These are phyloP conservation scores for Augiades crinisus DNA, from an alignment of 2,888 invertebrate genomes.

Conservation along the genomic window DNA sequence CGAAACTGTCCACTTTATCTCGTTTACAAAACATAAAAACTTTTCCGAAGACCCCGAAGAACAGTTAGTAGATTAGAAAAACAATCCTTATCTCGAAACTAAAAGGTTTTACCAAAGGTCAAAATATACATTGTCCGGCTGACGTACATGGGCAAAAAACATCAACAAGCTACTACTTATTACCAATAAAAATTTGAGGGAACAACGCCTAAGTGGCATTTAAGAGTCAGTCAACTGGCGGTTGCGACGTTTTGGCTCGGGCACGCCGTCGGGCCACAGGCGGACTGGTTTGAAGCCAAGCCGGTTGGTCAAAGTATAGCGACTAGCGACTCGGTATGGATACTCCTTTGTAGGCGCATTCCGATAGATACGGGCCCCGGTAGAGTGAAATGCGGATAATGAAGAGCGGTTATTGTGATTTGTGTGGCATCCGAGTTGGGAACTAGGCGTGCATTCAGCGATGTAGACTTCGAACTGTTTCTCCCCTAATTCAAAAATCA, in stretches of 20 bases:
- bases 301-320: constrained; percentile 75
- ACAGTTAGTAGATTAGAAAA: constrained; percentile 10
- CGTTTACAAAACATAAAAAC: constrained; percentile 13
- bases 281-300: constrained; percentile 57
- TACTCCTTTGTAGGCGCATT: constrained; percentile 76
- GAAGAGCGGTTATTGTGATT: constrained; percentile 76
- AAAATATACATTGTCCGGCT: constrained; percentile 39
- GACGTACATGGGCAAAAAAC: constrained; percentile 49
- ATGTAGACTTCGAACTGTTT: constrained; percentile 38
- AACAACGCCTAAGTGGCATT: constrained; percentile 75
- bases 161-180: constrained; percentile 69
- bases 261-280: constrained; percentile 43
- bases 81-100: constrained; percentile 29
- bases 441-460: constrained; percentile 46
- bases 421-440: constrained; percentile 62
- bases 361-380: constrained; percentile 69
- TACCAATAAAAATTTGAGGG: constrained; percentile 73
- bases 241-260: constrained; percentile 55
- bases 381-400: constrained; percentile 73
- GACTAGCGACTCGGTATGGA: constrained; percentile 64
- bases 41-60: background rate
- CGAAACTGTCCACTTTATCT: constrained; percentile 11
- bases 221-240: constrained; percentile 77
- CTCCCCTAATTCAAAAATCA: background rate
- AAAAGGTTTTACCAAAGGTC: constrained; percentile 45